These are phyloP conservation scores for Xenus cinereus DNA, from an alignment of 2,113 vertebrate species.

Conservation along the genomic window DNA sequence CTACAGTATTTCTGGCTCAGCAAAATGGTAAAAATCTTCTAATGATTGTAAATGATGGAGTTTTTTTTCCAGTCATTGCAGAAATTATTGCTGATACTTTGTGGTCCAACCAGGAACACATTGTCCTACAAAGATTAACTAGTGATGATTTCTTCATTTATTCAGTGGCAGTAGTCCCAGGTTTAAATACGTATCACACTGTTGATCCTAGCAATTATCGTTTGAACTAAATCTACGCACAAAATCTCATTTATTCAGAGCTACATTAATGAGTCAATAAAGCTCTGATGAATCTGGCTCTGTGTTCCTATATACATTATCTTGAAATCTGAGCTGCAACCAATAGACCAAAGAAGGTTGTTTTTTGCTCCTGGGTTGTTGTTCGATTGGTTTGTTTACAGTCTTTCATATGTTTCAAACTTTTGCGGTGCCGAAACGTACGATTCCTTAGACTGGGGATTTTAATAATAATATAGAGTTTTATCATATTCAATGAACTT, in stretches of 20 bases:
- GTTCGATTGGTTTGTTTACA: not conserved
- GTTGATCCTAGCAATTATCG: slow-evolving; percentile 56
- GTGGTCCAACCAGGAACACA: slow-evolving; percentile 6
- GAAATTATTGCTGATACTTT: slow-evolving; percentile 14
- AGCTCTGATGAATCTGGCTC: slow-evolving; percentile 58
- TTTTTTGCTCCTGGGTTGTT: not conserved
- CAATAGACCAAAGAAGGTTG: not conserved
- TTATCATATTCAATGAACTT: not conserved
- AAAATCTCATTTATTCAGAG: slow-evolving; percentile 47
- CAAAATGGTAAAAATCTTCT: slow-evolving; percentile 16
- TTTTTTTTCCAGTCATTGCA: slow-evolving; percentile 18
- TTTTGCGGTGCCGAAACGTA: not conserved
- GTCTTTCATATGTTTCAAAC: not conserved
- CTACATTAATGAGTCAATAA: slow-evolving; percentile 69
- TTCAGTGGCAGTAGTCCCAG: slow-evolving; percentile 57
- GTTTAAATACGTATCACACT: slow-evolving; percentile 47
- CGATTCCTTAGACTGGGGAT: not conserved
- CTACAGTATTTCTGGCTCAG: not conserved
- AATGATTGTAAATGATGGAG: not conserved
- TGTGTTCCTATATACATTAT: not conserved
- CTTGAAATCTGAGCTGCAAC: not conserved
- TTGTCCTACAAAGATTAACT: slow-evolving; percentile 48
- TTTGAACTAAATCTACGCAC: slow-evolving; percentile 28
- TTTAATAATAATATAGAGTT: not conserved
- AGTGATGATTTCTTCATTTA: slow-evolving; percentile 51